A percentile compares a stretch with the other conserved stretches of the same genome.
Conservation (phyloP, 2,888 invertebrate species). For the Aplocera efformata region DNA sequence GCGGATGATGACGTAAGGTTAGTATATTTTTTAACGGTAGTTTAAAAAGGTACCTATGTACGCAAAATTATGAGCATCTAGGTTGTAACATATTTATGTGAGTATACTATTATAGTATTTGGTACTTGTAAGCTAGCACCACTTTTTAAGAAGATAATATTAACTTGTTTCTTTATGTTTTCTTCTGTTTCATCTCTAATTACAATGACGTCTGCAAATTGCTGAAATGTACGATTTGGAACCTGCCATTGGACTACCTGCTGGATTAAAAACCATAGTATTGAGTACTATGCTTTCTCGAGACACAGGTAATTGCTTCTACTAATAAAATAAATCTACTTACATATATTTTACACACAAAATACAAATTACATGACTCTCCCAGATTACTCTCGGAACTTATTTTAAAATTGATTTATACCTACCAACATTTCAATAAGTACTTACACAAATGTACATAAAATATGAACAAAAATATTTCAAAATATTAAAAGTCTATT, state of each 20-base stretch:
- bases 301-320: slow-evolving; percentile 62
- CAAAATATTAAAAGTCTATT: no score
- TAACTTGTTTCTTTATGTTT: slow-evolving; percentile 32
- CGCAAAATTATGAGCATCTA: no score
- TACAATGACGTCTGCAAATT: slow-evolving; percentile 24
- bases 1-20: slow-evolving; percentile 98
- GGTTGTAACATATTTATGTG: no score
- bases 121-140: background rate
- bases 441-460: no score
- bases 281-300: slow-evolving; percentile 55
- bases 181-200: slow-evolving; percentile 50
- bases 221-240: slow-evolving; percentile 20
- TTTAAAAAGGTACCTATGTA: no score
- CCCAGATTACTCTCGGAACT: background rate
- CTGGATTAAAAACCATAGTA: slow-evolving; percentile 48
- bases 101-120: no score
- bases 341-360: slow-evolving; percentile 25
- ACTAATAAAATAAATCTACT: slow-evolving; percentile 40
- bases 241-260: slow-evolving; percentile 14
- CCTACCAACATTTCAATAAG: no score
- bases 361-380: slow-evolving; percentile 1
- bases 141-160: slow-evolving; percentile 10
- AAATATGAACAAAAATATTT: no score
- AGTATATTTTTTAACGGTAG: slow-evolving; percentile 44
- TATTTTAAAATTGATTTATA: no score